Evolutionary conservation across 2,888 invertebrate species (phyloP), one percentile per base, ranked within the genome.

Genomic region (Alentia gelatinosa): DNA sequence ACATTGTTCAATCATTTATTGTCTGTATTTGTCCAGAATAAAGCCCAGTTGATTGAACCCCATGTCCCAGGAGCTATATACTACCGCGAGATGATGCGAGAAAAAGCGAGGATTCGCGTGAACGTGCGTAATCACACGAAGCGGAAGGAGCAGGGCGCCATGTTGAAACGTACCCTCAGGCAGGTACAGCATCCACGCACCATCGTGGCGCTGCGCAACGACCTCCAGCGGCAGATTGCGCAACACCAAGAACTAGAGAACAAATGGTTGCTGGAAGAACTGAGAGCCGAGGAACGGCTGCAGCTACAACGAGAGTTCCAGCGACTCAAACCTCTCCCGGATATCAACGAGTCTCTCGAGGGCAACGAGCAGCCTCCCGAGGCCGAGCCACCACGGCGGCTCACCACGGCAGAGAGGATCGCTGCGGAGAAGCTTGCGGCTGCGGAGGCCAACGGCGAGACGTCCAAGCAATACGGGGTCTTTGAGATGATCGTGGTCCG

Each of bases 41-140:
- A 94, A 47, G 94, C 94, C 0, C 92, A 93, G 30, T 88, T 94
- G 83, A 91, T 94, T 0, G 93, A 93, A 26, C 94, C 94, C 0
- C 83, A 91, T n/a, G 93, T 94, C 12, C 92, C 94, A 26, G 95
- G 95, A 0, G 92, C 94, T 0, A 93, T 95, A 23, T 95, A 95
- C 91, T 95, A 94, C 89, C 94, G 94, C 23, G 94, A 95, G 42
- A 92, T 94, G 30, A 95, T 95, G 95, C 93, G 94, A 50, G 94
- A 95, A 90, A 95, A 94, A 91, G 94, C 95, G 9, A 5, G 63
- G 7, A 42, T 75, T 92, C 93, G 89, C 1, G 74, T 75, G 9
- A 74, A 68, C 26, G 75, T 75, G 4, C 37, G 42, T 7, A 74
- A 42, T 1, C 40, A 39, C 42, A 68, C n/a, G 12, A 74, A 42